Conservation (phyloP, 2,888 invertebrate genomes). For the Noctua comes region DNA sequence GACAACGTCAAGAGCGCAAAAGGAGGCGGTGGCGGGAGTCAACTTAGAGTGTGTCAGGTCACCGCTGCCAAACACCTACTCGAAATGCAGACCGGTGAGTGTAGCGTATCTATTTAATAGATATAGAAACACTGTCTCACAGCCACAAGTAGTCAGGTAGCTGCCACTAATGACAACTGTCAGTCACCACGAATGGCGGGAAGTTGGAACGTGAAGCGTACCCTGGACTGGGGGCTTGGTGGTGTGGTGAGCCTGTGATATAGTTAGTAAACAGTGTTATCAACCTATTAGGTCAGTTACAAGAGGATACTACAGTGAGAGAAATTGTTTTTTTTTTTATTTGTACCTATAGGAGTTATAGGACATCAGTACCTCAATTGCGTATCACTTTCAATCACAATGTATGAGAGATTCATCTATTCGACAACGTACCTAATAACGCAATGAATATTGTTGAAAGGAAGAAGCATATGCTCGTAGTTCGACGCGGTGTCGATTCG, state of each 20-base stretch:
- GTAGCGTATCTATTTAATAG: no score
- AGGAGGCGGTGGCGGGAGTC: neutral
- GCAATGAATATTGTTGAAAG: neutral
- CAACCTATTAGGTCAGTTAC: no score
- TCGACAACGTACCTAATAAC: neutral
- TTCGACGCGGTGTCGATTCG: no score
- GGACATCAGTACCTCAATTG: neutral
- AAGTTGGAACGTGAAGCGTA: no score
- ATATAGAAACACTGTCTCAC: no score
- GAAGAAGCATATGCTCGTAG: neutral
- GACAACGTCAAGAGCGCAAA: neutral
- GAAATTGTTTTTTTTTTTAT: neutral
- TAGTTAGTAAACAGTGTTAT: no score
- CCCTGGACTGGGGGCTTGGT: no score
- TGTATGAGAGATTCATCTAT: neutral
- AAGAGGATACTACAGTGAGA: no score
- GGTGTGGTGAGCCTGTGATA: no score
- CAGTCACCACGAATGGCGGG: no score
- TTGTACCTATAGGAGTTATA: neutral
- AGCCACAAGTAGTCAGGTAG: no score
- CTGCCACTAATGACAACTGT: no score
- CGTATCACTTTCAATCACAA: neutral
- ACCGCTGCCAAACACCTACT: conserved; percentile 27
- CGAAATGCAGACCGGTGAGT: conserved; percentile 41
- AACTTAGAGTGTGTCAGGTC: conserved; percentile 7